Percentiles rank a stretch among this genome's conserved stretches.
These are phyloP conservation scores for Paracanthobrama guichenoti DNA, from an alignment of 2,113 vertebrate species.

Conservation along the genomic window DNA sequence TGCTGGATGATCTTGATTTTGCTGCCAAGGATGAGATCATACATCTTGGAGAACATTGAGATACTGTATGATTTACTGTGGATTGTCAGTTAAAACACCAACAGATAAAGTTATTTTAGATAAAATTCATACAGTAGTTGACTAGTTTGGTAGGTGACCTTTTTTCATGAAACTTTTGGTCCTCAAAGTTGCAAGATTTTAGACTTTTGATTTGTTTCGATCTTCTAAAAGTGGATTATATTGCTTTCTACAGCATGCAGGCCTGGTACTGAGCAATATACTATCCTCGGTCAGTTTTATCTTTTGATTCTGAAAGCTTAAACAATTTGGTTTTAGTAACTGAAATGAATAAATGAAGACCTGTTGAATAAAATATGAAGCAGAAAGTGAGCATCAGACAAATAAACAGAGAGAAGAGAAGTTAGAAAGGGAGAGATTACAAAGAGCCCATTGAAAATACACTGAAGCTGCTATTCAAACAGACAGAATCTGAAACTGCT, in stretches of 20 bases:
- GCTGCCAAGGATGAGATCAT: neutral
- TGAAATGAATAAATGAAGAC: conserved; percentile 22
- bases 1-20: conserved; percentile 23
- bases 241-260: neutral
- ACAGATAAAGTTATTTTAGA: neutral
- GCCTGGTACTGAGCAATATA: neutral
- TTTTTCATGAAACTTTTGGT: neutral
- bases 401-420: conserved; percentile 40
- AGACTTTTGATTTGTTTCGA: neutral
- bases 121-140: neutral
- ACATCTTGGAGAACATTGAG: neutral
- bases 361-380: conserved; percentile 6
- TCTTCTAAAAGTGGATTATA: neutral
- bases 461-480: conserved; percentile 54
- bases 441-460: conserved; percentile 46
- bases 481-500: conserved; percentile 35
- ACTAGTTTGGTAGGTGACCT: neutral
- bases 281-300: neutral
- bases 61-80: neutral
- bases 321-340: conserved; percentile 20
- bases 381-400: conserved; percentile 3
- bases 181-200: neutral
- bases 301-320: neutral
- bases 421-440: conserved; percentile 43
- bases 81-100: neutral